Conservation (phyloP, 2,888 invertebrate species). For the Platerodrilus igneus region DNA sequence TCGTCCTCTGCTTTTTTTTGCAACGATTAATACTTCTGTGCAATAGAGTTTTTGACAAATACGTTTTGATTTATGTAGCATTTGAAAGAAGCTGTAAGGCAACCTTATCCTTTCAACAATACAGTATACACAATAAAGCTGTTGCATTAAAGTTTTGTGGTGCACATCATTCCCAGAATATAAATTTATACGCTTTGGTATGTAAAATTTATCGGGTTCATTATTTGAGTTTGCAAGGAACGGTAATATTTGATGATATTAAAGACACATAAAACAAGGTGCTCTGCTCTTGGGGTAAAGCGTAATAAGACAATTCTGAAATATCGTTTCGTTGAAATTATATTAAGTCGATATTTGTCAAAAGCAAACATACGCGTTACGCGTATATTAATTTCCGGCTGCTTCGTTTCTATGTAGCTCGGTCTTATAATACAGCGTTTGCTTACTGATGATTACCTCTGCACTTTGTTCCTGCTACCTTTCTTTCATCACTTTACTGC, state of each 20-base stretch:
- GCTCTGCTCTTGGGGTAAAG: slow-evolving; percentile 7
- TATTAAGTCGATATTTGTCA: slow-evolving; percentile 25
- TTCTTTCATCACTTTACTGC: slow-evolving; percentile 29
- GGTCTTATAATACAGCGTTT: slow-evolving; percentile 20
- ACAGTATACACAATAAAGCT: no score
- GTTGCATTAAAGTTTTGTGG: no score
- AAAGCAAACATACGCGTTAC: slow-evolving; percentile 25
- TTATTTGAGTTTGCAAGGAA: slow-evolving; percentile 8
- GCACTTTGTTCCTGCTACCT: slow-evolving; percentile 24
- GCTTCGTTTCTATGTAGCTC: slow-evolving; percentile 22
- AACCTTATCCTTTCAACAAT: no score
- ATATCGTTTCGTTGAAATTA: slow-evolving; percentile 21
- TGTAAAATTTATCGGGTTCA: background rate
- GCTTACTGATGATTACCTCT: slow-evolving; percentile 22
- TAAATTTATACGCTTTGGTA: no score
- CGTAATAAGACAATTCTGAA: slow-evolving; percentile 21
- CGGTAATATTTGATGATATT: no score
- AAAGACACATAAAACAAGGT: slow-evolving; percentile 5
- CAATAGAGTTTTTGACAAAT: no score
- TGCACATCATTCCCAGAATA: no score
- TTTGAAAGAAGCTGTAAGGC: no score
- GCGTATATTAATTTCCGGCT: slow-evolving; percentile 31
- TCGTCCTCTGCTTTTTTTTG: no score
- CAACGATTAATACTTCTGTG: no score
- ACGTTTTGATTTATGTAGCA: no score